Evolutionary conservation across 2,888 invertebrate species (phyloP), one percentile per base, ranked within the genome.

Genomic region (Protodeltote pygarga): DNA sequence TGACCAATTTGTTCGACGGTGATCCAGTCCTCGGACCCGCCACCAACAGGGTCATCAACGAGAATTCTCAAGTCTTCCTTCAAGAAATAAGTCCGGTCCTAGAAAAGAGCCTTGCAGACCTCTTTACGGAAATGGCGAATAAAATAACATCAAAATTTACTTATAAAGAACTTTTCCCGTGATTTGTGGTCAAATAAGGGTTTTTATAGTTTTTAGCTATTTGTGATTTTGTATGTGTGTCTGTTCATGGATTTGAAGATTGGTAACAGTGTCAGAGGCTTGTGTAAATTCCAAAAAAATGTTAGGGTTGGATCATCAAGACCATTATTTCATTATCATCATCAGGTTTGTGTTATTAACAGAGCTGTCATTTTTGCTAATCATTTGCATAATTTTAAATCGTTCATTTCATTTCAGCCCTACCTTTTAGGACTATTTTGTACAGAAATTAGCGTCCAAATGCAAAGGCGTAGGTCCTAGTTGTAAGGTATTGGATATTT

Each of bases 71-170:
- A 51, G 83, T 95, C 0, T 94, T 95, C 68, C 72, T 95, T n/a
- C 92, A 94, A 53, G 95, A 95, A 83, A 93, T 95, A 61, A 93
- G 92, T 54, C 95, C 95, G 4, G 94, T 93, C 13, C 74, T 95
- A 70, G 95, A 95, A 71, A 82, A 90, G 27, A 92, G 94, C 9
- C 87, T 95, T 27, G 93, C 93, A 1, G 93, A 94, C 31, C 93
- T 95, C 46, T 94, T 95, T 66, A 94, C 95, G 0, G 93, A 94
- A 54, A 94, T 95, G 73, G 94, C 95, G 0, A 95, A 95, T 71
- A 94, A 93, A 77, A 94, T 95, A 51, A 95, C 95, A 0, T 89
- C 93, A 8, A 93, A 93, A 41, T 95, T 95, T 74, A 94, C 95
- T 2, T 95, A 94, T 73, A 93, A 94, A 58, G 95, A 95, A 88